Base-by-base conservation (phyloP, 2,888 invertebrate genomes). In the Zele albiditarsus region DNA sequence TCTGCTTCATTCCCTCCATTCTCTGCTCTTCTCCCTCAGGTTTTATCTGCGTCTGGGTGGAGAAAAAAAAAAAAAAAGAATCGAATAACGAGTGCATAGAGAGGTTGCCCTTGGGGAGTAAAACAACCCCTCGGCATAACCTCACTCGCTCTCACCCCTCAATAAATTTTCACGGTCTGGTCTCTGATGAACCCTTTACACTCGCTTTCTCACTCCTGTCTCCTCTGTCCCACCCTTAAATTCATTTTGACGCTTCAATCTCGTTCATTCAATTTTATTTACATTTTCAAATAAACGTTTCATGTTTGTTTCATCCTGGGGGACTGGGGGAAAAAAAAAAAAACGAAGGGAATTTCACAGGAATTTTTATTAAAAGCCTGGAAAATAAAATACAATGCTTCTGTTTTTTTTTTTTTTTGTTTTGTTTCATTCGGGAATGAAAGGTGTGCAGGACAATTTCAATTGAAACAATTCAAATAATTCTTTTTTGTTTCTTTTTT, bases 1-100 rank as follows among this genome's bases (percentile, higher is more conserved):
- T 53, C 68, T 53, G 27, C 33, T 20, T 69, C 38, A 31, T 33
- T 57, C 68, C 57, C 57, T 57, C 31, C 33, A 16, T 20, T 28
- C 57, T 53, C 57, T 23, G 28, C 46, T 28, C 68, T 33, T 63
- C n/a, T 38, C 28, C 57, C 68, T 49, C 31, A 20, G 57, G 57
- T 31, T 69, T 69, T 69, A 69, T 69, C 57, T 33, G 53, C 57
- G 68, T 69, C 68, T 69, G 68, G 68, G 28, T 49, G 57, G 23
- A 57, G n/a, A 67, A 67, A 10, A 31, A 49, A 68, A 68, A 53
- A 68, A 69, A 57, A 68, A 68, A n/a, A 49, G 68, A 69, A 69
- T 69, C 68, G 68, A 69, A 57, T 69, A 57, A 69, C 68, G 68
- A 69, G 53, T 69, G 68, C 46, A 69, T 62, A 57, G 68, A 49